Conservation (phyloP, 2,888 invertebrate species). For the Polydesmus complanatus region DNA sequence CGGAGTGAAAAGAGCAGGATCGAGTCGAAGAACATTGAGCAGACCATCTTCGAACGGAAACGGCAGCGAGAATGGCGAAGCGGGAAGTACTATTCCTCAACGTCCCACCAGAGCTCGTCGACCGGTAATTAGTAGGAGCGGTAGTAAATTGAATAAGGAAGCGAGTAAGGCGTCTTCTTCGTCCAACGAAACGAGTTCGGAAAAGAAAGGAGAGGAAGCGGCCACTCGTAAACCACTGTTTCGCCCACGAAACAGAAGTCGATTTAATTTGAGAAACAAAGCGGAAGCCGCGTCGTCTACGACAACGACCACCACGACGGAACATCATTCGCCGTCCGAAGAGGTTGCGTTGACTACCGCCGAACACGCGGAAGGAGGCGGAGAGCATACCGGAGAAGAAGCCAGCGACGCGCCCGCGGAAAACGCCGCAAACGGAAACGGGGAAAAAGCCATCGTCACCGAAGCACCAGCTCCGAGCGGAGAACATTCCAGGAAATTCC, state of each 20-base stretch:
- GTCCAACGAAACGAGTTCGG: not conserved
- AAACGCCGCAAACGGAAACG: not conserved
- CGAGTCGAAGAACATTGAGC: not conserved
- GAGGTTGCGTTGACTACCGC: not conserved
- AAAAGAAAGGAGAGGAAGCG: not conserved
- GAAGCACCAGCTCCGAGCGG: not conserved
- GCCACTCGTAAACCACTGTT: not conserved
- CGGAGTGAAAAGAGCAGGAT: not conserved
- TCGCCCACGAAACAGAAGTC: constrained; percentile 8
- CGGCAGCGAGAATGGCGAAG: not conserved
- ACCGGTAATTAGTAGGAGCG: not conserved
- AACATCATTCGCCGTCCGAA: not conserved
- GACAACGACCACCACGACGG: not conserved
- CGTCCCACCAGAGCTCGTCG: not conserved
- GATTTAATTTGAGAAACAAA: constrained; percentile 3
- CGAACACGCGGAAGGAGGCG: not conserved
- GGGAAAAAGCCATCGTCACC: not conserved
- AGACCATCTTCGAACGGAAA: not conserved
- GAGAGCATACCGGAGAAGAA: not conserved
- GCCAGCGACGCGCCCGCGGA: not conserved
- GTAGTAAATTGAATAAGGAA: not conserved
- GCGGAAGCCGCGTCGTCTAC: not conserved
- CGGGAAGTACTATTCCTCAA: not conserved
- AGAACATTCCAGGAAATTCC: constrained; percentile 9
- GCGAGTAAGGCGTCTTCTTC: not conserved